Evolutionary conservation across 2,113 vertebrate species (phyloP).

Genomic region (Carassius auratus): DNA sequence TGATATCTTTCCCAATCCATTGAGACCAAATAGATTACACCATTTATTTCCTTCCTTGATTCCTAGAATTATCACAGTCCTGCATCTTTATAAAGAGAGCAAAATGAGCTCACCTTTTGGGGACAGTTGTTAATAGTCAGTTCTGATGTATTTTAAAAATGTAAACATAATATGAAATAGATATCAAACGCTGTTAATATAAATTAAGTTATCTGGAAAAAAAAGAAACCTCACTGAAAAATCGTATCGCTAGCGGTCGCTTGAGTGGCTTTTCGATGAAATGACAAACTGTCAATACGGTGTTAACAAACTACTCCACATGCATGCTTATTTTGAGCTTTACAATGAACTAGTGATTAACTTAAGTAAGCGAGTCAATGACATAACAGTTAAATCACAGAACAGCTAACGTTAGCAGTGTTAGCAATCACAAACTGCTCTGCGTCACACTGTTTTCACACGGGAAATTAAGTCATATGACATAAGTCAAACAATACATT

Average conservation of each 20-base stretch:
- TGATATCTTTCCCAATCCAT: not conserved
- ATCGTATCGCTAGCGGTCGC: not conserved
- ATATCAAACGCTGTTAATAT: not conserved
- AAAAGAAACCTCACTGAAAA: not conserved
- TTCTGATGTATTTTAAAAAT: not conserved
- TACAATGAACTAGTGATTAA: not conserved
- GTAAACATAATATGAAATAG: not conserved
- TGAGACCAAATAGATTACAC: not conserved
- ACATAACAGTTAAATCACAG: conserved; percentile 5
- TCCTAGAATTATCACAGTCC: not conserved
- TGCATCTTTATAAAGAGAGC: not conserved
- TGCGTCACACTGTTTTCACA: not conserved
- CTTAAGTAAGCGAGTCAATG: not conserved
- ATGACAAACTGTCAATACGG: not conserved
- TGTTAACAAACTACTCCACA: not conserved
- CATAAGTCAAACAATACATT: not conserved
- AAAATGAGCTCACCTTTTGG: not conserved
- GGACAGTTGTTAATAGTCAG: not conserved
- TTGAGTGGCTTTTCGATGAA: not conserved
- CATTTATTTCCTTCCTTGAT: not conserved
- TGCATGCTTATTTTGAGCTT: not conserved
- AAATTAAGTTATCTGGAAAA: not conserved
- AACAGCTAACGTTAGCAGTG: not conserved
- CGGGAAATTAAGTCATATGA: not conserved
- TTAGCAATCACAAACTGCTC: not conserved